phyloP scores from a whole-genome alignment of 1,140 invertebrate species.

The Brachystomella parvula region DNA sequence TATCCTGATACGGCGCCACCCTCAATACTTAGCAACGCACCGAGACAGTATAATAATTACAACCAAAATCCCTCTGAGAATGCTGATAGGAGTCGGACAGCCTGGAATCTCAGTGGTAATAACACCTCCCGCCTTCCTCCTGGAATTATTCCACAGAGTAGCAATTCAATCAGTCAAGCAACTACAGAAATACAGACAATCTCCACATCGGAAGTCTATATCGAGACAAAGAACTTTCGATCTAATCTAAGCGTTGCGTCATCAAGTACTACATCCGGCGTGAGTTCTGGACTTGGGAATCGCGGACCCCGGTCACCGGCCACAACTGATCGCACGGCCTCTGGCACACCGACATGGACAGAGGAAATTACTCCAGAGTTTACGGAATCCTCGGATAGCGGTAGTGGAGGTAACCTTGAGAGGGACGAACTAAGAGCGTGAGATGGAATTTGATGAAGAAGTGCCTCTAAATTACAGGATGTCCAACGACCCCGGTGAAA shows the following conservation, averaged over 20 bases:
- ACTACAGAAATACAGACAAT: conserved; percentile 23
- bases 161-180: conserved; percentile 12
- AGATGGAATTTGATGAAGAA: not conserved
- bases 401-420: conserved; percentile 62
- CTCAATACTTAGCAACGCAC: not conserved
- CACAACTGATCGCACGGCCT: conserved; percentile 54
- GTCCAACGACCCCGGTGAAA: conserved; percentile 30
- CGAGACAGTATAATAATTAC: not conserved
- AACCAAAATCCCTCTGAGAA: not conserved
- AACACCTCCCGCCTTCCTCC: conserved; percentile 13
- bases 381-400: conserved; percentile 89
- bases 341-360: conserved; percentile 91
- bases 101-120: not conserved
- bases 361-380: conserved; percentile 89
- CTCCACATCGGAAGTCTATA: conserved; percentile 51
- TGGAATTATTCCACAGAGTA: not conserved
- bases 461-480: conserved; percentile 16
- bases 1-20: not conserved
- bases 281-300: conserved; percentile 47
- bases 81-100: not conserved
- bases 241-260: conserved; percentile 63
- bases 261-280: conserved; percentile 45
- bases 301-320: conserved; percentile 70
- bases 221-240: conserved; percentile 52
- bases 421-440: not conserved